These are phyloP conservation scores for Ictalurus furcatus DNA, from an alignment of 2,113 vertebrate genomes.

Conservation along the genomic window DNA sequence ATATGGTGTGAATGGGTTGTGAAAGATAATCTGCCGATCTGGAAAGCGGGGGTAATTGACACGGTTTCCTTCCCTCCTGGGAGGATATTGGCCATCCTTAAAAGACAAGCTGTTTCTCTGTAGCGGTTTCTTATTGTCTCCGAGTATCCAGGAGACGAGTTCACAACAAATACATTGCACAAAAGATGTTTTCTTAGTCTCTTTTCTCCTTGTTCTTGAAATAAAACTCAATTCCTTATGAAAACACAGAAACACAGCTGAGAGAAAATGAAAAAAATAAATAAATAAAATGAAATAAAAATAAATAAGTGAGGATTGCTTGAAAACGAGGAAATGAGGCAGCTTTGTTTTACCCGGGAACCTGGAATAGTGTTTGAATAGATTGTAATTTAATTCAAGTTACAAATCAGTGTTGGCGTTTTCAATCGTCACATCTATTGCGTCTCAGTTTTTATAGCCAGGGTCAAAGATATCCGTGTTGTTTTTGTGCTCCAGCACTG, in stretches of 20 bases:
- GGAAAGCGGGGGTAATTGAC: slow-evolving; percentile 50
- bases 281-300: neutral
- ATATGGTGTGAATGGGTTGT: slow-evolving; percentile 53
- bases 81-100: slow-evolving; percentile 54
- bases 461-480: slow-evolving; percentile 6
- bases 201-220: neutral
- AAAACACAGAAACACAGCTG: neutral
- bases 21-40: slow-evolving; percentile 57
- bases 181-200: neutral
- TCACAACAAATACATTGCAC: slow-evolving; percentile 46
- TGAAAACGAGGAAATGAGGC: slow-evolving; percentile 1
- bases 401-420: slow-evolving; percentile 36
- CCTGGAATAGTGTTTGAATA: neutral
- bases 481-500: neutral
- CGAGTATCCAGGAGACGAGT: slow-evolving; percentile 55
- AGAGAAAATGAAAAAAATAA: neutral
- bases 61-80: slow-evolving; percentile 56
- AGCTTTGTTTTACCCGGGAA: slow-evolving; percentile 27
- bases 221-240: slow-evolving; percentile 7
- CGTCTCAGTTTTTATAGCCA: neutral
- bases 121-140: slow-evolving; percentile 51
- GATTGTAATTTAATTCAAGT: slow-evolving; percentile 23
- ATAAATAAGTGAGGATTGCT: neutral
- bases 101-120: slow-evolving; percentile 30
- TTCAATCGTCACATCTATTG: neutral